These are phyloP conservation scores for Ardeotis arabs DNA, from an alignment of 2,113 vertebrate species.

Conservation along the genomic window DNA sequence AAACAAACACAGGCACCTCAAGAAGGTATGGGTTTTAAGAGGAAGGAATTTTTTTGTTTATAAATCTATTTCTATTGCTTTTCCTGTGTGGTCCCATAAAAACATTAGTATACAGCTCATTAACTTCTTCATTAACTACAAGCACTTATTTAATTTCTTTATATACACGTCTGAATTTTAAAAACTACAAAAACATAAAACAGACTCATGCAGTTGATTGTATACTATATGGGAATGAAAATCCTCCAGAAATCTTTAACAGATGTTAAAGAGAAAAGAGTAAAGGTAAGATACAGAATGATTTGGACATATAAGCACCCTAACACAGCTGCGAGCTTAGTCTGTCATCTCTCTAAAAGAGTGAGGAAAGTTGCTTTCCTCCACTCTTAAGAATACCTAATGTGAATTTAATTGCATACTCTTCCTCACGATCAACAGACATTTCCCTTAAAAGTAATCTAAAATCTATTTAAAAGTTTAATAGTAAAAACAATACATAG, in stretches of 20 bases:
- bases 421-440: not conserved
- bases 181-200: not conserved
- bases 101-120: not conserved
- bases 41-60: not conserved
- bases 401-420: not conserved
- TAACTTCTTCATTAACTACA: not conserved
- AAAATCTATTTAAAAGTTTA: not conserved
- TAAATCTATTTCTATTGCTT: not conserved
- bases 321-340: not conserved
- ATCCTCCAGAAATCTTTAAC: not conserved
- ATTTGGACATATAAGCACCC: not conserved
- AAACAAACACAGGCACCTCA: not conserved
- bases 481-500: not conserved
- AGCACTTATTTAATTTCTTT: not conserved
- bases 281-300: not conserved
- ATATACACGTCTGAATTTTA: not conserved
- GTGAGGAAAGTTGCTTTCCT: not conserved
- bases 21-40: not conserved
- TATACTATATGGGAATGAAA: not conserved
- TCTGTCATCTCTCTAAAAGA: not conserved
- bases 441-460: not conserved
- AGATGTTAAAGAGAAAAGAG: not conserved
- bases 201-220: not conserved
- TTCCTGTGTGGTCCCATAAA: not conserved
- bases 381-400: not conserved